Evolutionary conservation across 1,140 invertebrate species (phyloP).

Genomic region (Scaptodrosophila lebanonensis): DNA sequence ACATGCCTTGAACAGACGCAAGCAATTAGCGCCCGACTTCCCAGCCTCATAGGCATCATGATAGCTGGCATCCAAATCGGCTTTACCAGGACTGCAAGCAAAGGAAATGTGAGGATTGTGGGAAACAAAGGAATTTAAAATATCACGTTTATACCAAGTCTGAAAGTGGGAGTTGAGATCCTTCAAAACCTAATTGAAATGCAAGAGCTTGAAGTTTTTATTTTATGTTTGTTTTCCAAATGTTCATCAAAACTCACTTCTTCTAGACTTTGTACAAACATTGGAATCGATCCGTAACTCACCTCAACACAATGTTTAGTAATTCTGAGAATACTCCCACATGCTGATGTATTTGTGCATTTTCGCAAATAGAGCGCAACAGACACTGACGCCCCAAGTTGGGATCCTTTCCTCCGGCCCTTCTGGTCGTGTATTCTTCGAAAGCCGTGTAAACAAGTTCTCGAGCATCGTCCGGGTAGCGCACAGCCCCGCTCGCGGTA

Average conservation of each 20-base stretch:
- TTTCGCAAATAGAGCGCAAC: conserved; percentile 68
- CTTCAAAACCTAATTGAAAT: too few relatives aligned
- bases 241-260: neutral
- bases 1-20: conserved; percentile 44
- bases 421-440: conserved; percentile 56
- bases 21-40: conserved; percentile 58
- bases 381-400: conserved; percentile 53
- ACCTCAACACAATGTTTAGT: conserved; percentile 66
- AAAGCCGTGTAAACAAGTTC: conserved; percentile 57
- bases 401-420: conserved; percentile 27
- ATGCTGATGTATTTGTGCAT: conserved; percentile 69
- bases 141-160: too few relatives aligned
- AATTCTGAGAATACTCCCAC: conserved; percentile 70
- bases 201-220: too few relatives aligned
- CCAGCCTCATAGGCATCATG: conserved; percentile 57
- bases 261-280: neutral
- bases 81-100: conserved; percentile 54
- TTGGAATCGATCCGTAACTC: conserved; percentile 18
- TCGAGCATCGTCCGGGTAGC: conserved; percentile 60
- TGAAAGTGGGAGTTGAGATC: too few relatives aligned
- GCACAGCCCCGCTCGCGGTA: conserved; percentile 34
- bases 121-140: neutral
- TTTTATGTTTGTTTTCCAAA: too few relatives aligned
- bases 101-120: neutral
- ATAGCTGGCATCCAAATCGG: conserved; percentile 57